Base-by-base conservation (phyloP, 2,113 vertebrate genomes). In the Triplophysa rosa region DNA sequence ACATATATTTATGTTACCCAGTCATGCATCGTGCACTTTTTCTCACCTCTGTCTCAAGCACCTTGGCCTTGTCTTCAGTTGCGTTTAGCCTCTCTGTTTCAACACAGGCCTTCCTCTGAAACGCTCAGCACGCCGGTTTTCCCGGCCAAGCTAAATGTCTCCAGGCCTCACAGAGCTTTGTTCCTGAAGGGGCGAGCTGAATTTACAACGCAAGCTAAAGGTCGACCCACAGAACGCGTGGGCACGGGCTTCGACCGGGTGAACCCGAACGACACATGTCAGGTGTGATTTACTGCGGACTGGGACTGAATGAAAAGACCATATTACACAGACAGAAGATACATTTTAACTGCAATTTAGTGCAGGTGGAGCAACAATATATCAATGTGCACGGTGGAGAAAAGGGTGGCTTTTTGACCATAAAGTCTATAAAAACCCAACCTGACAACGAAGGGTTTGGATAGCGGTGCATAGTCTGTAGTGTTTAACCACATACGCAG, bases 311-410 rank as follows among this genome's bases (percentile, higher is more conserved):
- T 8, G 52, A 70, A 66, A 80, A 80, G 78, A 49, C 74, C n/a
- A 17, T 65, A 52, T 77, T 84, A 67, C 56, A 61, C 1, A 71
- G 61, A 77, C 72, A 80, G 73, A 58, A 78, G 72, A 69, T 80
- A 67, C 59, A 82, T 82, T 77, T 78, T 24, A 77, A 37, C 54
- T 79, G 67, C 78, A 82, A 82, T 63, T 77, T 77, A 82, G 52
- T 67, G 77, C 13, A 24, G 17, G 52, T 26, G 42, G 65, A 72
- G 37, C 33, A 21, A 49, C 67, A 79, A 82, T 70, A 72, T 79
- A 83, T 79, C 70, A 58, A 69, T 12, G 49, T 10, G 62, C 29
- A 40, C n/a, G 56, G 45, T 70, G 37, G 17, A 64, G 75, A 49
- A 73, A 78, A 61, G 58, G 2, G 2, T 73, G 13, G 21, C 21